Percentiles rank a stretch among this genome's conserved stretches.
These are phyloP conservation scores for Hemitrygon akajei DNA, from an alignment of 2,797 vertebrate genomes.

Conservation along the genomic window DNA sequence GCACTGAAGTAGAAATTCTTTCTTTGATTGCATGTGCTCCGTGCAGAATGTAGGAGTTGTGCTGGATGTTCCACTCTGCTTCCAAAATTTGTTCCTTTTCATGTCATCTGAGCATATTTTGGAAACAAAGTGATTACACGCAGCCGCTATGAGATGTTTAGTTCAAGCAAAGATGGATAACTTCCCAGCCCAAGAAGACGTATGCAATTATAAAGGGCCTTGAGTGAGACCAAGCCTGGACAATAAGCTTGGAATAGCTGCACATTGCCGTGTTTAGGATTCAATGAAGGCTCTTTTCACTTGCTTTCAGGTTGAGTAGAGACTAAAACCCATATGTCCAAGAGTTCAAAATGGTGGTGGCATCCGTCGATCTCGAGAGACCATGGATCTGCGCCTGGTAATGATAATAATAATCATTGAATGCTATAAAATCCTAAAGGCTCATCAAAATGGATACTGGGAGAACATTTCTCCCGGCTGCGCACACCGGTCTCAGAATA, in stretches of 20 bases:
- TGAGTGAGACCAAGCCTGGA: not conserved
- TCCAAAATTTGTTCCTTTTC: too few relatives aligned
- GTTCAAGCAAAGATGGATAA: too few relatives aligned
- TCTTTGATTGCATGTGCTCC: too few relatives aligned
- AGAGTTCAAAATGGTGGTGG: too few relatives aligned
- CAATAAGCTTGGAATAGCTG: too few relatives aligned
- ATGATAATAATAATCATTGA: not conserved
- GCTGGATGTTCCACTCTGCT: too few relatives aligned
- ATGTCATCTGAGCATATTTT: too few relatives aligned
- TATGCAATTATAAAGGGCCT: not conserved
- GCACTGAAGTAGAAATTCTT: not conserved
- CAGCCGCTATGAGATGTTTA: too few relatives aligned
- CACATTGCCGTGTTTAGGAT: not conserved
- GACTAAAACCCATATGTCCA: not conserved
- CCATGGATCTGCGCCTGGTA: too few relatives aligned
- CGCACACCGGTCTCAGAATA: not conserved
- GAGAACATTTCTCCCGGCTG: not conserved
- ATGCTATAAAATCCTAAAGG: not conserved
- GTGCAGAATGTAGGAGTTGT: too few relatives aligned
- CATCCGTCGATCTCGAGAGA: too few relatives aligned
- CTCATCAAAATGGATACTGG: not conserved
- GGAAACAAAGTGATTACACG: too few relatives aligned
- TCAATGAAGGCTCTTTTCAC: not conserved
- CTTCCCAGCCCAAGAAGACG: not conserved
- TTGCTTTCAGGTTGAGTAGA: not conserved